phyloP scores from a whole-genome alignment of 2,797 vertebrate species.

The Urosaurus nigricauda region DNA sequence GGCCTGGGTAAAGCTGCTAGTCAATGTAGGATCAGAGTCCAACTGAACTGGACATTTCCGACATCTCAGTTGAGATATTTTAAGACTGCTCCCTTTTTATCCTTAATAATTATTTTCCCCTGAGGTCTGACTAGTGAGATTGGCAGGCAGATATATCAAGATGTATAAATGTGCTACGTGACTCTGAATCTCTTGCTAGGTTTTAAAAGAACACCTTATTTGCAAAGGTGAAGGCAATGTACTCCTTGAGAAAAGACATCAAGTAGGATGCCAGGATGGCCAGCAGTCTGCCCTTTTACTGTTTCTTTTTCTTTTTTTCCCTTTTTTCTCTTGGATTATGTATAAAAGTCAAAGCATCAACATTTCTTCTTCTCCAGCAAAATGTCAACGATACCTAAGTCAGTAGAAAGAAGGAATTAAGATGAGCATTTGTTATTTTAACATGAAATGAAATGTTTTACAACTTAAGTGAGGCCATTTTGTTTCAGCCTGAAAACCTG shows the following conservation, averaged over 20 bases:
- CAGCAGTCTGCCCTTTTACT: background rate
- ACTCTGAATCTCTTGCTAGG: constrained; percentile 17
- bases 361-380: background rate
- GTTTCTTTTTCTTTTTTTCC: background rate
- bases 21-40: constrained; percentile 59
- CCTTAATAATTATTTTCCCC: constrained; percentile 67
- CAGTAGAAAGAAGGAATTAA: background rate
- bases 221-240: constrained; percentile 11
- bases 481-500: constrained; percentile 9
- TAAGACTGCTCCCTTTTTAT: constrained; percentile 59
- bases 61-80: constrained; percentile 58
- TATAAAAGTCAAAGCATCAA: constrained; percentile 11
- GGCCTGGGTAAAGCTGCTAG: background rate
- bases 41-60: constrained; percentile 32
- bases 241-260: background rate
- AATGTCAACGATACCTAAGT: background rate
- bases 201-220: constrained; percentile 25
- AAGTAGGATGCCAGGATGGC: background rate
- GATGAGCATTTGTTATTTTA: background rate
- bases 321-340: background rate
- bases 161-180: background rate
- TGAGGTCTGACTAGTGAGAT: constrained; percentile 23
- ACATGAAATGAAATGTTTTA: constrained; percentile 4
- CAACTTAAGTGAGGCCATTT: background rate
- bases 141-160: constrained; percentile 13